A percentile compares a stretch with the other conserved stretches of the same genome.
phyloP scores from a whole-genome alignment of 2,797 vertebrate genomes.

The Cyprinodon diabolis region DNA sequence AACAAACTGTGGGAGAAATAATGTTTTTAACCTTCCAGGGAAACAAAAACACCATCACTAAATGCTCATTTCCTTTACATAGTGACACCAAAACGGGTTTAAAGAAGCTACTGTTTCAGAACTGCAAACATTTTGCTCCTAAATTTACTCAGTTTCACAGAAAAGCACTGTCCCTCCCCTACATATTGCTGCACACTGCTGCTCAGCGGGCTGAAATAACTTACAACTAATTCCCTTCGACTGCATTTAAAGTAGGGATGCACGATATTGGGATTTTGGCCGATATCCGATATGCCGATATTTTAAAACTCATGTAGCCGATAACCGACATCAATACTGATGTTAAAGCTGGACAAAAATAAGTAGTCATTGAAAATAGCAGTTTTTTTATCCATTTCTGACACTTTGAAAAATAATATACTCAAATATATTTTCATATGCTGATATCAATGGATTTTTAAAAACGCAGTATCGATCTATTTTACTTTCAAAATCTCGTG shows the following conservation, averaged over 20 bases:
- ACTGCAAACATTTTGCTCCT: not conserved
- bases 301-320: too few species aligned
- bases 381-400: too few species aligned
- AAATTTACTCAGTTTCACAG: not conserved
- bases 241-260: not conserved
- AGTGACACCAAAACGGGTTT: not conserved
- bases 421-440: too few species aligned
- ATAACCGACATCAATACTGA: too few species aligned
- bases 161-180: not conserved
- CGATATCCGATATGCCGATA: too few species aligned
- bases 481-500: too few species aligned
- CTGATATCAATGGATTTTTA: too few species aligned
- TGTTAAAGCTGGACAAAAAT: too few species aligned
- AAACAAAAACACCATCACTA: not conserved
- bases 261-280: too few species aligned
- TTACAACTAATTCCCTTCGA: not conserved
- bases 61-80: not conserved
- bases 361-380: too few species aligned
- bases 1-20: not conserved
- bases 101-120: not conserved
- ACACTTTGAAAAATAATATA: too few species aligned
- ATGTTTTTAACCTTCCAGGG: not conserved
- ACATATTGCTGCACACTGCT: not conserved
- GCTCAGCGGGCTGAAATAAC: not conserved
- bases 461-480: too few species aligned